Conservation (phyloP, 2,797 vertebrate species). For the Lagodon rhomboides region DNA sequence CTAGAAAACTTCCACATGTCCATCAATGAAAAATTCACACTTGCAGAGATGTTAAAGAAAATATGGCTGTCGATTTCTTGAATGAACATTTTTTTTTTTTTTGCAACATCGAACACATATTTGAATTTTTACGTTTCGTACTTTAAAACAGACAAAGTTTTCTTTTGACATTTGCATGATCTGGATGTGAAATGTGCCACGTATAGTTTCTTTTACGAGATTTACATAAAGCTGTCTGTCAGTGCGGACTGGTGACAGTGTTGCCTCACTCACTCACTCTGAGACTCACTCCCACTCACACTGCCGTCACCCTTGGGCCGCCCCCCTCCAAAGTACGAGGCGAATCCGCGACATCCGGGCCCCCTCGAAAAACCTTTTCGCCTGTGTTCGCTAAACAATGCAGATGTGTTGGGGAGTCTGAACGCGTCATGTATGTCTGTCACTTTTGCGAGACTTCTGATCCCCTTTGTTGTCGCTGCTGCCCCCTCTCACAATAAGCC, state of each 20-base stretch:
- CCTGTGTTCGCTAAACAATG: conserved; percentile 61
- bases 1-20: neutral
- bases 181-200: neutral
- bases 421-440: conserved; percentile 66
- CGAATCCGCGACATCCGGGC: conserved; percentile 32
- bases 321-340: conserved; percentile 31
- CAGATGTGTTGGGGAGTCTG: conserved; percentile 54
- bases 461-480: conserved; percentile 70
- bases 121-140: neutral
- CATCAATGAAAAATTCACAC: neutral
- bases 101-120: neutral
- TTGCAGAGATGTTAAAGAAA: neutral
- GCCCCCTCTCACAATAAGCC: conserved; percentile 64
- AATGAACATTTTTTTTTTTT: neutral
- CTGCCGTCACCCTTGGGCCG: conserved; percentile 35
- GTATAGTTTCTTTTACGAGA: neutral
- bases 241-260: conserved; percentile 23
- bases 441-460: conserved; percentile 73
- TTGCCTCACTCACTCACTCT: conserved; percentile 12
- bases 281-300: conserved; percentile 29
- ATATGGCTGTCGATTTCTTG: neutral
- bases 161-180: neutral
- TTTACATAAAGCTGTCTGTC: conserved; percentile 30
- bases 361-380: conserved; percentile 55
- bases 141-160: neutral